A percentile compares a stretch with the other conserved stretches of the same genome.
Evolutionary conservation across 1,140 invertebrate genomes (phyloP).

Genomic region (Macrosteles quadrilineatus): DNA sequence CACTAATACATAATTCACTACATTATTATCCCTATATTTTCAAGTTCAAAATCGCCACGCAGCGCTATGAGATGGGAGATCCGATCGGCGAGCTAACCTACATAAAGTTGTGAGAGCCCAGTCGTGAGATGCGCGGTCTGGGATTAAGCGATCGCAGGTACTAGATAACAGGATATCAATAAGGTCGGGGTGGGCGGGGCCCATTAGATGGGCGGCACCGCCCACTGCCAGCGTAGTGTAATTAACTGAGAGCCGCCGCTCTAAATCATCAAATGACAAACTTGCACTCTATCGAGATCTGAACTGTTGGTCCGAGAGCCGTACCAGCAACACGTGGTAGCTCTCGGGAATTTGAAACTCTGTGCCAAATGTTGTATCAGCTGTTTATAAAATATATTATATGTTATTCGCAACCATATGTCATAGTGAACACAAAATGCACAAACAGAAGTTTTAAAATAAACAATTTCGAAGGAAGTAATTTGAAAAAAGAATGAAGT

Average conservation of each 20-base stretch:
- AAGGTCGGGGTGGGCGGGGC: slow-evolving; percentile 19
- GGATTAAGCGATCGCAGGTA: slow-evolving; percentile 23
- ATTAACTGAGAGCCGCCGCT: slow-evolving; percentile 9
- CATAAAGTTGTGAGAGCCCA: slow-evolving; percentile 6
- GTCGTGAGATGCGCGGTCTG: slow-evolving; percentile 15
- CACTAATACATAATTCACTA: no score
- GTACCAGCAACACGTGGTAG: neutral
- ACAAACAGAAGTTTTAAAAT: no score
- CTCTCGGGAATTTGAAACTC: neutral
- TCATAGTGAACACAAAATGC: no score
- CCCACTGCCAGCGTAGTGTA: slow-evolving; percentile 16
- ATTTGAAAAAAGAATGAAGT: no score
- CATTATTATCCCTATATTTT: neutral
- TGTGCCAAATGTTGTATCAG: no score
- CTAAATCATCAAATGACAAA: slow-evolving; percentile 23
- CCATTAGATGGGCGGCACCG: slow-evolving; percentile 13
- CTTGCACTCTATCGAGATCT: slow-evolving; percentile 21
- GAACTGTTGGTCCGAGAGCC: slow-evolving; percentile 5
- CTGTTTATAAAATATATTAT: no score
- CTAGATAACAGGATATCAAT: slow-evolving; percentile 25
- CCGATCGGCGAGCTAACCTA: neutral
- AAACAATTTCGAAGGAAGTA: no score
- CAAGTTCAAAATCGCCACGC: neutral
- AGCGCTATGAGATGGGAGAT: neutral
- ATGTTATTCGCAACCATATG: no score